A percentile compares a stretch with the other conserved stretches of the same genome.
Conservation (phyloP, 2,113 vertebrate genomes). For the Hippocampus zosterae region DNA sequence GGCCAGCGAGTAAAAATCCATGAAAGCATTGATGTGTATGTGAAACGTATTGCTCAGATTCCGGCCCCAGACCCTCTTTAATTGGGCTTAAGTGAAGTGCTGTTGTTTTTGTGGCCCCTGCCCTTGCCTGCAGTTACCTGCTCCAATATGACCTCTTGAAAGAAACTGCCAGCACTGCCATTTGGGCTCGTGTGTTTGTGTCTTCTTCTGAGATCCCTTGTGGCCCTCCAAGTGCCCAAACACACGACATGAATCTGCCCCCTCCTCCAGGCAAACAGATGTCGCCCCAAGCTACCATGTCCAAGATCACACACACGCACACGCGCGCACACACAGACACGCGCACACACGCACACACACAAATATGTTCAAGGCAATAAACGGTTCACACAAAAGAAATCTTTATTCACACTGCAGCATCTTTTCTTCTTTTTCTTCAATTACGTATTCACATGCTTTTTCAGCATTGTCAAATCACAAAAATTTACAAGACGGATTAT, state of each 20-base stretch:
- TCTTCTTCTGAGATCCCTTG: constrained; percentile 25
- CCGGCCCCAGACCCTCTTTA: constrained; percentile 29
- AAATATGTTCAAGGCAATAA: background rate
- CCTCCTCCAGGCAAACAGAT: constrained; percentile 73
- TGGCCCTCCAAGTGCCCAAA: constrained; percentile 21
- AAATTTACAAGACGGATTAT: constrained; percentile 17
- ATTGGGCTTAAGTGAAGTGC: constrained; percentile 51
- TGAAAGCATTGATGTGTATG: constrained; percentile 15
- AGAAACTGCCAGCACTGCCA: constrained; percentile 42
- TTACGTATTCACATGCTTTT: background rate
- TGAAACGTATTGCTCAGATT: constrained; percentile 42
- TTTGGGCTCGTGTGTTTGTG: constrained; percentile 39
- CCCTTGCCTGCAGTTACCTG: constrained; percentile 58
- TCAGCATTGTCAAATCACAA: constrained; percentile 13
- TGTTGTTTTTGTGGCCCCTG: constrained; percentile 57
- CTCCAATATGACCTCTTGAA: constrained; percentile 35
- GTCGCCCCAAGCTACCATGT: constrained; percentile 50
- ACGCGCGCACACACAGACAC: constrained; percentile 5
- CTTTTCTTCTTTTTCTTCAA: background rate
- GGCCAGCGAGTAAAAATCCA: background rate
- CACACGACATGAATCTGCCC: constrained; percentile 42
- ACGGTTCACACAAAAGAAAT: constrained; percentile 3
- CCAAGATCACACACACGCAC: constrained; percentile 23
- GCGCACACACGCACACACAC: constrained; percentile 3
- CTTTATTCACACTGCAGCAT: background rate